Conservation (phyloP, 2,888 invertebrate species). For the Philaethria dido region DNA sequence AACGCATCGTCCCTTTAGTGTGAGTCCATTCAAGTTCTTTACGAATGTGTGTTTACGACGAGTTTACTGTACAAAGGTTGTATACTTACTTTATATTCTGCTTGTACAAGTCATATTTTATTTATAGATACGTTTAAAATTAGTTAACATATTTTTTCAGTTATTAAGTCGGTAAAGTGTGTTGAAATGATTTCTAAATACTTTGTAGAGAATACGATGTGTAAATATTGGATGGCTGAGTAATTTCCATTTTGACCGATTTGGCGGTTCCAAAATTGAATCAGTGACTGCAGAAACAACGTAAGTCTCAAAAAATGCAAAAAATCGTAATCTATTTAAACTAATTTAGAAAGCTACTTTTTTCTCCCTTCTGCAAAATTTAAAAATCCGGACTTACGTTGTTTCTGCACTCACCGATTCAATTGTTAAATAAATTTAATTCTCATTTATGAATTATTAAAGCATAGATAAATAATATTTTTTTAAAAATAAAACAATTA, state of each 20-base stretch:
- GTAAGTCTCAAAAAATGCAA: no score
- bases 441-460: neutral
- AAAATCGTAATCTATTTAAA: no score
- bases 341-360: no score
- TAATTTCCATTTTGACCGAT: no score
- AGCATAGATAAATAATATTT: no score
- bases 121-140: conserved; percentile 1
- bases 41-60: conserved; percentile 5
- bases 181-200: neutral
- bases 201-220: no score
- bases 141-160: neutral
- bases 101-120: conserved; percentile 3
- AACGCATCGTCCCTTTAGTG: conserved; percentile 9
- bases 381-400: no score
- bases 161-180: neutral
- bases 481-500: neutral
- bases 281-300: no score
- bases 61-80: neutral
- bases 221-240: no score
- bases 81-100: conserved; percentile 6
- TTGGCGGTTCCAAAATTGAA: no score
- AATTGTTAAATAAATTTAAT: neutral
- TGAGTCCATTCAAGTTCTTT: conserved; percentile 10
- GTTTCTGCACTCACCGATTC: no score
- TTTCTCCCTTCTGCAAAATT: no score